Base-by-base conservation (phyloP, 2,888 invertebrate genomes). In the Hirtodrosophila cameraria region DNA sequence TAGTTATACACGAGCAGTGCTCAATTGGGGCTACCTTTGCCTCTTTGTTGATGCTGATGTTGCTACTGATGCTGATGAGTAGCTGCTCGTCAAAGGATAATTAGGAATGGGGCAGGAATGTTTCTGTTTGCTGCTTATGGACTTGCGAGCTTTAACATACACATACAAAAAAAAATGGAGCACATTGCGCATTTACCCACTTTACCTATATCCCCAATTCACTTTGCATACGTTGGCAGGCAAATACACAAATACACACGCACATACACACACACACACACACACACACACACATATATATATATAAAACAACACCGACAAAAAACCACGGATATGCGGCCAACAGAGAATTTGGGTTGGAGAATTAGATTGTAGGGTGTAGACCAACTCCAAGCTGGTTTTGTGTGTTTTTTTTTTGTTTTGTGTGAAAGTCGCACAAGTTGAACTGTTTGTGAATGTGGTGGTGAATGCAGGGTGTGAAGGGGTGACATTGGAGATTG, bases 371-470 rank as follows among this genome's bases (percentile, higher is more conserved):
- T 15, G 42, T 9, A 16, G 33, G 31, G 25, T 27, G 25, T 1
- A 7, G 16, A 12, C 23, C 8, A 23, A 23, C 2, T 8, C 2
- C 23, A 46, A 9, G 15, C 15, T 15, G 28, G 6, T 28, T 35
- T 49, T 28, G 11, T 12, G 13, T 27, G 16, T 20, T 38, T 18
- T 20, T 38, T 16, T 38, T 38, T 38, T 16, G 20, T 38, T 38
- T 20, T 38, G 35, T 53, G 45, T 9, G n/a, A n/a, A n/a, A n/a
- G 23, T 23, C 23, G 48, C 60, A 36, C n/a, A 28, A 48, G 60
- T n/a, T 28, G 12, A 8, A 27, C 31, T 59, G 38, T 33, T 59
- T 59, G 25, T 39, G 11, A 15, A 3, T 2, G 23, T 23, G 28
- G 28, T 13, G n/a, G 1, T 4, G 36, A n/a, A n/a, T n/a, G n/a